A percentile compares a stretch with the other conserved stretches of the same genome.
These are phyloP conservation scores for Tribolium freemani DNA, from an alignment of 2,888 invertebrate species.

Conservation along the genomic window DNA sequence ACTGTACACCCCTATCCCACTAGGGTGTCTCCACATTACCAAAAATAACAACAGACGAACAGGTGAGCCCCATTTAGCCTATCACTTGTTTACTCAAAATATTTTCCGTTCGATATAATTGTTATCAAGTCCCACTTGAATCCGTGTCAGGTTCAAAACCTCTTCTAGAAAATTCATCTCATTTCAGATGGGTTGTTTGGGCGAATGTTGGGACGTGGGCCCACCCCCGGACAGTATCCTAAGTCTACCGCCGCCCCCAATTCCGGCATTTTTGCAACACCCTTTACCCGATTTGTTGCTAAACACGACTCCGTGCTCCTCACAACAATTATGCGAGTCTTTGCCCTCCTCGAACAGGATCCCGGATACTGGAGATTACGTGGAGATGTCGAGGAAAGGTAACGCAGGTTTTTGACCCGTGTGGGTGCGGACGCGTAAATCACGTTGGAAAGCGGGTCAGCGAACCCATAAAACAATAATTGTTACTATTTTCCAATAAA, in stretches of 20 bases:
- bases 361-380: conserved; percentile 73
- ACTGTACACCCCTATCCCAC: conserved; percentile 57
- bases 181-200: conserved; percentile 71
- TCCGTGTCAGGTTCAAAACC: conserved; percentile 22
- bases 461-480: background rate
- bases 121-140: background rate
- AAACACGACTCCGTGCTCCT: conserved; percentile 76
- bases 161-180: background rate
- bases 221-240: conserved; percentile 88
- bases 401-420: conserved; percentile 19
- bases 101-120: background rate
- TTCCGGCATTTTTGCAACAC: conserved; percentile 80
- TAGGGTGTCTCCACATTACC: conserved; percentile 50
- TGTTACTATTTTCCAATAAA: too few species aligned
- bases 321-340: conserved; percentile 75
- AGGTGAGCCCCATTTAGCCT: background rate
- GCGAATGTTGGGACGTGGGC: conserved; percentile 75
- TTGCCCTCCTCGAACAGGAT: conserved; percentile 62
- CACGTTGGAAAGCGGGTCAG: background rate
- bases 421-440: background rate
- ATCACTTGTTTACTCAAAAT: background rate
- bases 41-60: background rate
- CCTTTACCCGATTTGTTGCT: conserved; percentile 64
- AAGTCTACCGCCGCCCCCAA: conserved; percentile 87
- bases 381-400: conserved; percentile 86